These are phyloP conservation scores for Ceratina calcarata DNA, from an alignment of 1,140 invertebrate genomes.

Conservation along the genomic window DNA sequence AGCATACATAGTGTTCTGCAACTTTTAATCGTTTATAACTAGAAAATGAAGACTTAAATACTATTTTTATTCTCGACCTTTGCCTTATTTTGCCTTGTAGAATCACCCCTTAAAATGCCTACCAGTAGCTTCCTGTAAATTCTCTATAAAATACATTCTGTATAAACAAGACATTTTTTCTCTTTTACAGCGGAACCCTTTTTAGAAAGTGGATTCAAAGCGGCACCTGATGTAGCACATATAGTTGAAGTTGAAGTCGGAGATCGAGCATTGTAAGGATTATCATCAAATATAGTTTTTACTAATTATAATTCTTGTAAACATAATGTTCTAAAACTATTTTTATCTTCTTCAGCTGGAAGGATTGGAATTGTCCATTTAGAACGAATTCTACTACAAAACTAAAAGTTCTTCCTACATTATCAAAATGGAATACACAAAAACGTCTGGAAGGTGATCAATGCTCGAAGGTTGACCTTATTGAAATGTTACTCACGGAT, in stretches of 20 bases:
- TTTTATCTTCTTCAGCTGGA: slow-evolving; percentile 83
- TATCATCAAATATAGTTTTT: background rate
- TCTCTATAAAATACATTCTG: background rate
- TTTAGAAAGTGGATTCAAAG: slow-evolving; percentile 83
- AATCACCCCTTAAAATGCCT: too few species aligned
- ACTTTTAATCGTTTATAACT: background rate
- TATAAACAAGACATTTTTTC: background rate
- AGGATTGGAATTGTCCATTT: slow-evolving; percentile 87
- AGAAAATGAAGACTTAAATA: background rate
- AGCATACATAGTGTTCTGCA: background rate
- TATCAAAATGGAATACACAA: slow-evolving; percentile 86
- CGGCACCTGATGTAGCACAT: slow-evolving; percentile 81
- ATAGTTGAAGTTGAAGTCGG: slow-evolving; percentile 87
- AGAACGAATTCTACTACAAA: slow-evolving; percentile 85
- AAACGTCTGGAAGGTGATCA: slow-evolving; percentile 87
- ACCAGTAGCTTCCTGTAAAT: too few species aligned
- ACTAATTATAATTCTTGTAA: background rate
- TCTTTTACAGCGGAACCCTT: slow-evolving; percentile 82
- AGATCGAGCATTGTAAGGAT: slow-evolving; percentile 83
- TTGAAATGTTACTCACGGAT: slow-evolving; percentile 85
- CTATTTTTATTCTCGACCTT: too few species aligned
- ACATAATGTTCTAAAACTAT: background rate
- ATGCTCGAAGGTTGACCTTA: slow-evolving; percentile 84
- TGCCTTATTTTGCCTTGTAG: too few species aligned
- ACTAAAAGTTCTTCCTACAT: slow-evolving; percentile 87